Evolutionary conservation across 2,888 invertebrate species (phyloP), one percentile per base, ranked within the genome.

Genomic region (Eustalomyia histrio): DNA sequence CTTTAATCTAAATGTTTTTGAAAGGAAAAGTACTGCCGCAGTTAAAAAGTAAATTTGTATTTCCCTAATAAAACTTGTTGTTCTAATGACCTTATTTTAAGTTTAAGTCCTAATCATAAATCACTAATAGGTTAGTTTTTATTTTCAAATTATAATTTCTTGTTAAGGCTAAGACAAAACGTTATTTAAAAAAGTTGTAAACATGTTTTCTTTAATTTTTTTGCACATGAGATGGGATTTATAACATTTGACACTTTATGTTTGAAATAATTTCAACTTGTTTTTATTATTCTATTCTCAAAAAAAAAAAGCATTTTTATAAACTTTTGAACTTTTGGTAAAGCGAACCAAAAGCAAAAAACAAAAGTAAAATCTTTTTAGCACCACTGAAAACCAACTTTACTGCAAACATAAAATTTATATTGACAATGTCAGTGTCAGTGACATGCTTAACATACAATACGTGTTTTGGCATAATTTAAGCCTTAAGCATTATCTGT

Each of bases 371-470:
- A 55, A 55, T n/a, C 55, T 33, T 33, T 33, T 57, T 4, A 33
- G 16, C n/a, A n/a, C 16, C 18, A 57, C 57, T 57, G 33, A 33
- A 29, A 33, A 47, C 14, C 12, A 57, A 57, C 33, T 33, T 0
- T 21, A 53, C 4, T 21, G 7, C 24, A 10, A 21, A 57, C 33
- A 57, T 33, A 63, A 63, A 64, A 64, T 50, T 50, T 64, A 50
- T 64, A 64, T 64, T 50, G 64, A 64, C 64, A 64, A 24, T 47
- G 63, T 63, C 63, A 64, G 64, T 47, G 64, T 64, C 64, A 52
- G 29, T 64, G 64, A 64, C 64, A 64, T 50, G 47, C 50, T 50
- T 64, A 50, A 64, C 64, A 64, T 16, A 50, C 16, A 64, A 64
- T 50, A 64, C 64, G 64, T 64, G 64, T 29, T 29, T 47, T 18